These are phyloP conservation scores for Oceanodroma tethys DNA, from an alignment of 2,113 vertebrate species.

Conservation along the genomic window DNA sequence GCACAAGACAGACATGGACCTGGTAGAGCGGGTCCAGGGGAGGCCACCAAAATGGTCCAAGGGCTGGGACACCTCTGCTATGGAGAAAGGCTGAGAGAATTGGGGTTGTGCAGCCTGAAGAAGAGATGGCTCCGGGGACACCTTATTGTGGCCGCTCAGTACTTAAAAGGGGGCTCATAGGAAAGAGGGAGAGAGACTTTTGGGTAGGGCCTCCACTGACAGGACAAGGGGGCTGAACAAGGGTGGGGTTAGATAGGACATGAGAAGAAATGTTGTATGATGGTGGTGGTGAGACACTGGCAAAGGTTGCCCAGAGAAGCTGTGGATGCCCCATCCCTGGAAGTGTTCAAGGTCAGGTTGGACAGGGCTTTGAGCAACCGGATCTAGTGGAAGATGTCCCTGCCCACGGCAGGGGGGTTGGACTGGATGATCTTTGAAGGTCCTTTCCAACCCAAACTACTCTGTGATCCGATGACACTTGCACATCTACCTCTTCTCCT, in stretches of 20 bases:
- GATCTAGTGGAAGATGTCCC: too few species aligned
- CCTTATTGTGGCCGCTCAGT: too few species aligned
- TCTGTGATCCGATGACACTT: not conserved
- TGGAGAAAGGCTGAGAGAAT: not conserved
- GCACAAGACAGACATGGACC: not conserved
- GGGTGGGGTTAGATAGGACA: too few species aligned
- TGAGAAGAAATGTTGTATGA: not conserved
- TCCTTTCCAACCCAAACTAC: not conserved
- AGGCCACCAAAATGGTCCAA: too few species aligned
- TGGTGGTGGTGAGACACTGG: too few species aligned
- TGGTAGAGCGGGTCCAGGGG: too few species aligned
- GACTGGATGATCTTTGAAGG: too few species aligned
- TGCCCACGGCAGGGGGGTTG: fast-evolving
- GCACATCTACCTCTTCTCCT: not conserved
- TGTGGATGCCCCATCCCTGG: not conserved
- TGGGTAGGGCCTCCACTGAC: too few species aligned
- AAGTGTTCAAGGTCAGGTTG: not conserved
- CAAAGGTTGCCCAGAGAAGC: too few species aligned
- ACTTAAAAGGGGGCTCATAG: not conserved
- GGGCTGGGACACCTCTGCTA: too few species aligned
- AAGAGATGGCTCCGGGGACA: not conserved
- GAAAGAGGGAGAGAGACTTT: not conserved
- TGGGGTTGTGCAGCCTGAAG: not conserved
- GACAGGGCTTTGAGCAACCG: not conserved
- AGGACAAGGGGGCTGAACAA: not conserved